Evolutionary conservation across 2,113 vertebrate genomes (phyloP), one percentile per base, ranked within the genome.

Genomic region (Tragelaphus scriptus): DNA sequence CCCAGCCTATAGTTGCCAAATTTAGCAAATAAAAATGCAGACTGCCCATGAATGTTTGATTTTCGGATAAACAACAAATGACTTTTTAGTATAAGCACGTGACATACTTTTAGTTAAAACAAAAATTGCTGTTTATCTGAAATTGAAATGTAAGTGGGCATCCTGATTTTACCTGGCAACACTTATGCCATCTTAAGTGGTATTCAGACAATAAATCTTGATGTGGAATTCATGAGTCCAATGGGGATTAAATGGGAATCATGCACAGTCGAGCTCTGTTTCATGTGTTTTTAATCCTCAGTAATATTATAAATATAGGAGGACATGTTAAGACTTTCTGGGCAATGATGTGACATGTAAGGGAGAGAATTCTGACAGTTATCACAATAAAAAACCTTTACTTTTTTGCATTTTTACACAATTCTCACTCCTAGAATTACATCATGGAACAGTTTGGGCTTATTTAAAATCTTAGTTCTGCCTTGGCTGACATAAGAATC

Each of bases 391-490:
- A 92, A 91, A 28, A 14, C 68, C 68, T 71, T 71, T 61, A 44
- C 28, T 59, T 94, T 88, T 91, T 77, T 2, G 0, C 25, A 80
- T 88, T 79, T 97, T 94, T 82, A 68, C 47, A 63, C 53, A 85
- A 58, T 82, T 65, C 47, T 98, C 58, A 90, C 68, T 88, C 68
- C 51, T 85, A 75, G 56, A 63, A 94, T 96, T 82, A 95, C 77
- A 89, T 97, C 85, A 90, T 68, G 88, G 59, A 97, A 94, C 61
- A 90, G 40, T 97, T 93, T 56, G 28, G 82, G 53, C 91, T 96
- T 94, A 90, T 86, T 96, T 92, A 96, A 96, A 92, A 81, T 82
- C 90, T 94, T 81, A 81, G 77, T 88, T 95, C 68, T 95, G 56
- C 55, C 85, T 65, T 71, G 91, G 90, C 85, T 98, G 95, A 96